These are phyloP conservation scores for Echeneis naucrates DNA, from an alignment of 2,797 vertebrate genomes.

Conservation along the genomic window DNA sequence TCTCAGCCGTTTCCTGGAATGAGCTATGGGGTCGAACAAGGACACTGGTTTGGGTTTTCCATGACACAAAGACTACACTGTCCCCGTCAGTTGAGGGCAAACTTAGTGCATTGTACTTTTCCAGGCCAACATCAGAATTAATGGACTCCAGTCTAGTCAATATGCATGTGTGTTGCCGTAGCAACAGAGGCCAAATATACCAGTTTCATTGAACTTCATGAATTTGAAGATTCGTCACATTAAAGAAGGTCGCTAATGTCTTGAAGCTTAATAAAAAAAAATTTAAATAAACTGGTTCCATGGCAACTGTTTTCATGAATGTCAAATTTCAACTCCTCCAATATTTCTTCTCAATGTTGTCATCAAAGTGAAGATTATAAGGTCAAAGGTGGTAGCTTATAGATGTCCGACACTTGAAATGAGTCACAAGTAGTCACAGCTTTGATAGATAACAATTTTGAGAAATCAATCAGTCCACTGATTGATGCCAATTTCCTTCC, in stretches of 20 bases:
- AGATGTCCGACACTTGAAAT: no score
- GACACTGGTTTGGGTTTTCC: conserved; percentile 22
- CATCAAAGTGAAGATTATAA: no score
- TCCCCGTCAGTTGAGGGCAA: conserved; percentile 11
- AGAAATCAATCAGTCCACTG: background rate
- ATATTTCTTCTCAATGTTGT: no score
- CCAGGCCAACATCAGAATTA: background rate
- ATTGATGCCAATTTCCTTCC: background rate
- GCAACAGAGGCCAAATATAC: conserved; percentile 6
- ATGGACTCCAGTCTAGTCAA: conserved; percentile 9
- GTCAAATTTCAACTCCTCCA: background rate
- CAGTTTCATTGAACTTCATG: conserved; percentile 22
- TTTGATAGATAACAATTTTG: no score
- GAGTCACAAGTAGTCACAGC: no score
- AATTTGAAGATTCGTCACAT: no score
- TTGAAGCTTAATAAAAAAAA: background rate
- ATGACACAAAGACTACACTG: conserved; percentile 38
- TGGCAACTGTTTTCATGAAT: background rate
- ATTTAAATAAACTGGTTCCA: background rate
- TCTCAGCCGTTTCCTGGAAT: conserved; percentile 1
- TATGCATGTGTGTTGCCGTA: conserved; percentile 4
- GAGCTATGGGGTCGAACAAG: conserved; percentile 2
- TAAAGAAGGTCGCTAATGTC: background rate
- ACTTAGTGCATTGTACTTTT: conserved; percentile 7
- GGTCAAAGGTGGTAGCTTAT: no score